Evolutionary conservation across 2,113 vertebrate genomes (phyloP).

Genomic region (Lanius ludovicianus): DNA sequence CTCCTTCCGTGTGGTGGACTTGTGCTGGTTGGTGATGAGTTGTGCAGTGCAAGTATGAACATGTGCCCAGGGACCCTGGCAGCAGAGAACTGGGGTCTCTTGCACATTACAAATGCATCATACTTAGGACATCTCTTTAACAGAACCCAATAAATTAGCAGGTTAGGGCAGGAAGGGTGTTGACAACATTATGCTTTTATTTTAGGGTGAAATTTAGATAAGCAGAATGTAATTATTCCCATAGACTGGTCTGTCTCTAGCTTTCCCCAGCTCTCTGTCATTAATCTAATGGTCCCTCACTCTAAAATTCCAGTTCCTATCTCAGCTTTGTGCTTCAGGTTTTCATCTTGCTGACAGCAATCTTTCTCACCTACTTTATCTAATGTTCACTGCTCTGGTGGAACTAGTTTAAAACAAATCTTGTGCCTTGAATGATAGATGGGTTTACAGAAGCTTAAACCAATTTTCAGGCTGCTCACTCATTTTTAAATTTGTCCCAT

Average conservation of each 20-base stretch:
- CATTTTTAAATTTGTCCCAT: constrained; percentile 3
- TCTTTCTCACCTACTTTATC: neutral
- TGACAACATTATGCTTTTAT: neutral
- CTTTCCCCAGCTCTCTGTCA: neutral
- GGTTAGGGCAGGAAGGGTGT: neutral
- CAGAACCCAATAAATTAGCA: neutral
- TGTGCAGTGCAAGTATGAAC: neutral
- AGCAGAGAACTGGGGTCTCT: neutral
- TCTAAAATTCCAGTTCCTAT: neutral
- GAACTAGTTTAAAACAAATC: constrained; percentile 6
- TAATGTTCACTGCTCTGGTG: neutral
- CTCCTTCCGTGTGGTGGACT: neutral
- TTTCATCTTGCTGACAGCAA: neutral
- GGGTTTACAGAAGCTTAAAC: constrained; percentile 1
- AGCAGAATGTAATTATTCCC: neutral
- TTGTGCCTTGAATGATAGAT: neutral
- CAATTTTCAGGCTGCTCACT: neutral
- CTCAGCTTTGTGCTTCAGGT: neutral
- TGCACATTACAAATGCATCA: neutral
- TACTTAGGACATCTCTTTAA: neutral
- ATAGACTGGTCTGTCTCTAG: neutral
- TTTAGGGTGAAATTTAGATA: neutral
- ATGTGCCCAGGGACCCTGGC: neutral
- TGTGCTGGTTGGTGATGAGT: neutral
- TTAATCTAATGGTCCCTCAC: neutral